Evolutionary conservation across 2,888 invertebrate species (phyloP).

Genomic region (Drosophila macrothrix): DNA sequence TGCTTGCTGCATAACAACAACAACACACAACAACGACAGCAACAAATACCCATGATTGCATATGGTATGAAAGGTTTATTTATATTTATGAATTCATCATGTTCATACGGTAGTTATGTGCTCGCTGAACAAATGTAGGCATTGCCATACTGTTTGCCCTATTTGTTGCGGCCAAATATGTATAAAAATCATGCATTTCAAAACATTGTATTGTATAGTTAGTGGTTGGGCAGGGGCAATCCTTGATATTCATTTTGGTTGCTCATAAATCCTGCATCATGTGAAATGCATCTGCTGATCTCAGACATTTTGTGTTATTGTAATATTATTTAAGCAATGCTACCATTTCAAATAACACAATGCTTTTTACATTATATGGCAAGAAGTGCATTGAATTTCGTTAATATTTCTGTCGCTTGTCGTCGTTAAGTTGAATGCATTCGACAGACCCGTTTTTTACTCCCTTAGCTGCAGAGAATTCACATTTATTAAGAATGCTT

Average conservation of each 20-base stretch:
- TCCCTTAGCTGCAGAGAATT: background rate
- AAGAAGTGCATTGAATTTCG: too few relatives aligned
- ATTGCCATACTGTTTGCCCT: slow-evolving; percentile 16
- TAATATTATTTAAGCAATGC: slow-evolving; percentile 2
- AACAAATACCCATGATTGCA: slow-evolving; percentile 67
- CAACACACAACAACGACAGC: slow-evolving; percentile 14
- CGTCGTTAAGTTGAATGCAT: background rate
- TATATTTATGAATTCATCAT: slow-evolving; percentile 79
- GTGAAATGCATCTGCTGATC: background rate
- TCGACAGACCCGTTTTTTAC: background rate
- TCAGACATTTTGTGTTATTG: background rate
- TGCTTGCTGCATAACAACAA: slow-evolving; percentile 14
- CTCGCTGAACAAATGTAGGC: slow-evolving; percentile 44
- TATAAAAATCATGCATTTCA: slow-evolving; percentile 55
- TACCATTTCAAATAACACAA: background rate
- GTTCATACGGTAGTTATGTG: slow-evolving; percentile 41
- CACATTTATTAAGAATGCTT: background rate
- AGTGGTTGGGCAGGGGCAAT: background rate
- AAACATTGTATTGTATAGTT: slow-evolving; percentile 25
- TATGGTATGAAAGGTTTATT: slow-evolving; percentile 72
- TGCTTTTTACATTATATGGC: background rate
- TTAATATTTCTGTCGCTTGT: background rate
- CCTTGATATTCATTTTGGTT: slow-evolving; percentile 1
- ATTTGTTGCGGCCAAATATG: slow-evolving; percentile 27
- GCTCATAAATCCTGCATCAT: slow-evolving; percentile 10